Evolutionary conservation across 2,888 invertebrate genomes (phyloP).

Genomic region (Elysia crispata): DNA sequence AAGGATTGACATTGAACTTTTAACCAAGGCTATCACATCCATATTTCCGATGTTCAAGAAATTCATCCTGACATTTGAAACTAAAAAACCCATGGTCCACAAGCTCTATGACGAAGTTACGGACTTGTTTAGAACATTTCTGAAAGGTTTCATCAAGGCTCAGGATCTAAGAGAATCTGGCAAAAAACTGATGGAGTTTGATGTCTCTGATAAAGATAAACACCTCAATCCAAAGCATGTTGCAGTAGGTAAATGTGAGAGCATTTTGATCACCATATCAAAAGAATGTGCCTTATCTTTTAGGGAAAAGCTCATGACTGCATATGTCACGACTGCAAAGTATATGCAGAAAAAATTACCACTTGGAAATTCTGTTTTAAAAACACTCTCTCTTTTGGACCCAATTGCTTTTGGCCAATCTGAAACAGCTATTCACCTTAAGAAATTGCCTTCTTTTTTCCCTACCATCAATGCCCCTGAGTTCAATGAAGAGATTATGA

Average conservation of each 20-base stretch:
- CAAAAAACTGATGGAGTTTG: not conserved
- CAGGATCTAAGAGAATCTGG: not conserved
- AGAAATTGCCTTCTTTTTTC: not conserved
- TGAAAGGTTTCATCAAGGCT: not conserved
- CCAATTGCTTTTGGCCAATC: no score
- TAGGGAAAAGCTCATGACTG: not conserved
- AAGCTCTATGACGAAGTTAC: not conserved
- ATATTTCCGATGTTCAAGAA: slow-evolving; percentile 13
- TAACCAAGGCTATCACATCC: not conserved
- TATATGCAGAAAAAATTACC: slow-evolving; percentile 25
- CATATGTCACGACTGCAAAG: not conserved
- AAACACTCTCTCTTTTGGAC: slow-evolving; percentile 18
- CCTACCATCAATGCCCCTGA: not conserved
- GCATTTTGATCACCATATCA: not conserved
- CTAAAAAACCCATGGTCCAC: not conserved
- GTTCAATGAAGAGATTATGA: slow-evolving; percentile 13
- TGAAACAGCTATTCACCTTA: slow-evolving; percentile 2
- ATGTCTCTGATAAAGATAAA: not conserved
- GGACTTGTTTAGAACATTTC: not conserved
- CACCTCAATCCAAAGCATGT: not conserved
- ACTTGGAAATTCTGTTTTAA: not conserved
- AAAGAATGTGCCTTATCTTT: not conserved
- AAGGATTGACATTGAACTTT: not conserved
- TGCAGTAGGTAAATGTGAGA: not conserved
- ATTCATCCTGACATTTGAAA: slow-evolving; percentile 9